Percentiles rank a stretch among this genome's conserved stretches.
phyloP scores from a whole-genome alignment of 37 sponge, comb jelly and placozoan species.

The Diacarnus erythraeanus region DNA sequence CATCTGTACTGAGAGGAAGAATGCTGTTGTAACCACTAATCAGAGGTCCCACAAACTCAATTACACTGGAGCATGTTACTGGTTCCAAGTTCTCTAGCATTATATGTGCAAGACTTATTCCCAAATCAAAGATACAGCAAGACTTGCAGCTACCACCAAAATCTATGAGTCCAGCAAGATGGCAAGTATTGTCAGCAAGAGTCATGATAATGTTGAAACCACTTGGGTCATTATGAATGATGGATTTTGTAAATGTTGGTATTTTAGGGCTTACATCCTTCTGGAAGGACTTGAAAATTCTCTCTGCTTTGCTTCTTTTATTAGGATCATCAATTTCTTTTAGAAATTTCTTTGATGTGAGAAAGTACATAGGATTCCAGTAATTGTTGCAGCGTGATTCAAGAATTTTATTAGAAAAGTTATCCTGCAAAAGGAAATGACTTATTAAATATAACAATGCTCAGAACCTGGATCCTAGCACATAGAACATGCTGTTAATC shows the following conservation, averaged over 20 bases:
- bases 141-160: constrained; percentile 22
- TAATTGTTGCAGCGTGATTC: not conserved
- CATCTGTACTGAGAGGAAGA: constrained; percentile 24
- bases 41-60: constrained; percentile 29
- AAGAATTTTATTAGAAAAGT: not conserved
- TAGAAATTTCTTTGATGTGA: not conserved
- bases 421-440: not conserved
- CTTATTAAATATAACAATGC: not conserved
- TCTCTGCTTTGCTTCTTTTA: constrained; percentile 24
- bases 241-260: constrained; percentile 16
- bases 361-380: constrained; percentile 41
- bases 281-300: constrained; percentile 5
- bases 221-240: constrained; percentile 41
- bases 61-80: not conserved
- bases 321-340: not conserved
- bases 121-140: constrained; percentile 51
- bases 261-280: constrained; percentile 25
- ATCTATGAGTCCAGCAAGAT: constrained; percentile 30
- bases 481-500: too few species aligned
- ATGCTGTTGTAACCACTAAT: constrained; percentile 27
- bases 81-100: constrained; percentile 33
- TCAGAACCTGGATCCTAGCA: too few species aligned
- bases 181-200: not conserved
- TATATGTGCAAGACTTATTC: constrained; percentile 22
- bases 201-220: constrained; percentile 30